phyloP scores from a whole-genome alignment of 2,888 invertebrate genomes.

The Ceratothoa steindachneri region DNA sequence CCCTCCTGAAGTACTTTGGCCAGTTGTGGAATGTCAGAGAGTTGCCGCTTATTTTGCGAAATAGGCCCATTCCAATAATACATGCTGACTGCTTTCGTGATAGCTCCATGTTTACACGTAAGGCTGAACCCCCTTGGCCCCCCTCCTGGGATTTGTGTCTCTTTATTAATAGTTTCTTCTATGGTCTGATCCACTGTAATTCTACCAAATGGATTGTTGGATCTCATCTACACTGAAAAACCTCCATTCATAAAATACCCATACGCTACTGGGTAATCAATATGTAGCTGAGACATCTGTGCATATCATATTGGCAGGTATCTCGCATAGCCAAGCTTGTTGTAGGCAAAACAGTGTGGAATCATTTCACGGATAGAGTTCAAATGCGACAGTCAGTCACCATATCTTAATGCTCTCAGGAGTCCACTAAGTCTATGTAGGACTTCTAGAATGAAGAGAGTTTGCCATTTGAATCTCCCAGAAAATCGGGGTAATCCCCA shows the following conservation, averaged over 20 bases:
- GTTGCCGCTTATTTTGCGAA: too few species aligned
- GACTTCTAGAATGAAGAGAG: not conserved
- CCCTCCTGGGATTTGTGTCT: not conserved
- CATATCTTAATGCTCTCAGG: not conserved
- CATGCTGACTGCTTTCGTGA: too few species aligned
- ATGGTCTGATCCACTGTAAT: not conserved
- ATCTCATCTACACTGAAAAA: not conserved
- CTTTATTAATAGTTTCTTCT: not conserved
- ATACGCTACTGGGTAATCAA: not conserved
- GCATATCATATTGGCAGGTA: not conserved
- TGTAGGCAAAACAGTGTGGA: not conserved
- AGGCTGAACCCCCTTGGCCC: too few species aligned
- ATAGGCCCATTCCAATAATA: too few species aligned
- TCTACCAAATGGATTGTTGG: not conserved
- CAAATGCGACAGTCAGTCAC: not conserved
- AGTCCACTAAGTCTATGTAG: not conserved
- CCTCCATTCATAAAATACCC: not conserved
- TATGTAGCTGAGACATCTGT: not conserved
- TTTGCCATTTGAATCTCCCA: not conserved
- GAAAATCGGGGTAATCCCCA: not conserved
- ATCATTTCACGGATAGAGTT: not conserved
- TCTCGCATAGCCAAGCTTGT: not conserved
- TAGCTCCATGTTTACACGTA: too few species aligned
- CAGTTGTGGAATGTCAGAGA: too few species aligned
- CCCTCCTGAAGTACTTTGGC: too few species aligned